These are phyloP conservation scores for Leptopilina syphax DNA, from an alignment of 2,888 invertebrate species.

Conservation along the genomic window DNA sequence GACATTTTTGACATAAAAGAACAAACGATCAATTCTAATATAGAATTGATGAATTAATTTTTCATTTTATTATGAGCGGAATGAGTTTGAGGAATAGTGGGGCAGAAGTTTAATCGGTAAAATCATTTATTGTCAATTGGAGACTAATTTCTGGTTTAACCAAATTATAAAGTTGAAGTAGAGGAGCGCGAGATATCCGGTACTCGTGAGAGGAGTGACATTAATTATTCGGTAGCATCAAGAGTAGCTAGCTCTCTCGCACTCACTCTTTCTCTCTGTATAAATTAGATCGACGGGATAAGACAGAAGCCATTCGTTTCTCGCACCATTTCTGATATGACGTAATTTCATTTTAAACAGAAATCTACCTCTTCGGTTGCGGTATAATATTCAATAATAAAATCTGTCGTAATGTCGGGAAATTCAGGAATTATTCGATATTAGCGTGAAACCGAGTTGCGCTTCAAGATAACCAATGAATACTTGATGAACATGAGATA, in stretches of 20 bases:
- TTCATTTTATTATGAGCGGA: slow-evolving; percentile 1
- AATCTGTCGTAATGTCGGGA: slow-evolving; percentile 60
- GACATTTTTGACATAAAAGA: background rate
- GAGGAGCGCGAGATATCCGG: slow-evolving; percentile 29
- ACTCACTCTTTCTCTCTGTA: slow-evolving; percentile 48
- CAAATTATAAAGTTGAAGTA: slow-evolving; percentile 30
- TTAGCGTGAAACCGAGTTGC: slow-evolving; percentile 55
- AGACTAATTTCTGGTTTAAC: slow-evolving; percentile 34
- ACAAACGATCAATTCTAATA: background rate
- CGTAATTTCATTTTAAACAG: slow-evolving; percentile 60
- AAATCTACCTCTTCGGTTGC: slow-evolving; percentile 35
- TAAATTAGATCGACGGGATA: slow-evolving; percentile 58
- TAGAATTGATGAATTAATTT: background rate
- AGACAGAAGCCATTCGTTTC: slow-evolving; percentile 43
- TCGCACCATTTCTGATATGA: slow-evolving; percentile 55
- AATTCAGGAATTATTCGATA: slow-evolving; percentile 61
- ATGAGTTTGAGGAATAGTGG: slow-evolving; percentile 9
- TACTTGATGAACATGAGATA: slow-evolving; percentile 61
- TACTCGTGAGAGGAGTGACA: slow-evolving; percentile 25
- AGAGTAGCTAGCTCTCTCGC: background rate
- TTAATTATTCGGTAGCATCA: slow-evolving; percentile 45
- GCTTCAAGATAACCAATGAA: slow-evolving; percentile 61
- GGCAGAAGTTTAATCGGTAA: slow-evolving; percentile 34
- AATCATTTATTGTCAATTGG: slow-evolving; percentile 13
- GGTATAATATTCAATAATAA: slow-evolving; percentile 58